Evolutionary conservation across 1,140 invertebrate genomes (phyloP), one percentile per base, ranked within the genome.

Genomic region (Sipha flava): DNA sequence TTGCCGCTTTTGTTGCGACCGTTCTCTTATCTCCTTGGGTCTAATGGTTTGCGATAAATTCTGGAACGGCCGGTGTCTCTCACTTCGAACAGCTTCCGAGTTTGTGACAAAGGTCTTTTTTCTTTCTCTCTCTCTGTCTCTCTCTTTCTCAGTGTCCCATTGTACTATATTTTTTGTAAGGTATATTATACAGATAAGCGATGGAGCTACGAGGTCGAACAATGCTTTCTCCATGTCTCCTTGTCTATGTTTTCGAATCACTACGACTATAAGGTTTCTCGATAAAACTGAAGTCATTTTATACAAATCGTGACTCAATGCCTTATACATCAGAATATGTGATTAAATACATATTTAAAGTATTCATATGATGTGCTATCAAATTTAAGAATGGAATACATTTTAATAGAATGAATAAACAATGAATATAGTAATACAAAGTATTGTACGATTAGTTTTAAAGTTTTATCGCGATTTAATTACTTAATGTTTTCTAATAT

Each of bases 31-130:
- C 70, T 73, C 18, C 3, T 0, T 10, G 29, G 29, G 70, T 73
- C 43, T 73, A 73, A 73, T 73, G 70, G 70, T 73, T 73, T 52
- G 70, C 70, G 70, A 73, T 73, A 73, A 73, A 73, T 73, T 52
- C n/a, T 2, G 9, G 29, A 73, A 73, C 70, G 70, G 70, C 45
- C 70, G 43, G 70, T 73, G 45, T 49, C 37, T 45, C 40, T 70
- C 23, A 52, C 43, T 52, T 21, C 29, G 18, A 47, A 52, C 70
- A 29, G 70, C 47, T 73, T 73, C 47, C 47, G 23, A 73, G 45
- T 73, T 68, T 45, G 43, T 73, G 70, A 73, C 70, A 73, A 73
- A 49, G 47, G 70, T 52, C 7, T 16, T 34, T 31, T 37, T 21
- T 72, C 3, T 62, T 16, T 54, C 57, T 34, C 31, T 37, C 29